These are phyloP conservation scores for Mugil cephalus DNA, from an alignment of 2,113 vertebrate species.

Conservation along the genomic window DNA sequence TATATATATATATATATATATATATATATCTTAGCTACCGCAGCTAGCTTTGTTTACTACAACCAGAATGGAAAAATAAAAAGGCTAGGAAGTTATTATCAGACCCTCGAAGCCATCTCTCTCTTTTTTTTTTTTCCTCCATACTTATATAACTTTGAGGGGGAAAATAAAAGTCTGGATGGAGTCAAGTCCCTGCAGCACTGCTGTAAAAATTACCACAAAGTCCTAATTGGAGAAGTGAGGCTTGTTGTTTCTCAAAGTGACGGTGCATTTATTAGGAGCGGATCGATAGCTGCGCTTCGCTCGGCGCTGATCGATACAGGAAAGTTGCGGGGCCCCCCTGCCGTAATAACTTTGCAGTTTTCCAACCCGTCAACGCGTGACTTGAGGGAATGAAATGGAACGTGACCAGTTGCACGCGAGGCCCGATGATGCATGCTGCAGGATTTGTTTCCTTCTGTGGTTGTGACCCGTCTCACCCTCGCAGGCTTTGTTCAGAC, in stretches of 20 bases:
- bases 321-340: slow-evolving; percentile 18
- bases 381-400: slow-evolving; percentile 10
- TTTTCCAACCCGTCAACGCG: slow-evolving; percentile 11
- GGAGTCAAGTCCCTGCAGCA: slow-evolving; percentile 12
- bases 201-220: slow-evolving; percentile 31
- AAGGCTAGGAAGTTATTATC: slow-evolving; percentile 24
- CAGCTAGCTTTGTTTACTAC: slow-evolving; percentile 13
- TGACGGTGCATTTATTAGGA: slow-evolving; percentile 61
- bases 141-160: slow-evolving; percentile 17
- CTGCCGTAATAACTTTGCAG: slow-evolving; percentile 25
- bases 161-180: slow-evolving; percentile 5
- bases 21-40: slow-evolving; percentile 19
- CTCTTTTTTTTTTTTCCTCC: slow-evolving; percentile 18
- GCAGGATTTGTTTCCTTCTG: slow-evolving; percentile 50
- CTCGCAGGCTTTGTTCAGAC: slow-evolving; percentile 68
- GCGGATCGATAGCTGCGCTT: slow-evolving; percentile 50
- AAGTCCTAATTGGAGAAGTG: slow-evolving; percentile 50
- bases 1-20: slow-evolving; percentile 35
- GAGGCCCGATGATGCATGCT: slow-evolving; percentile 5
- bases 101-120: slow-evolving; percentile 24
- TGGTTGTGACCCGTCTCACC: slow-evolving; percentile 62
- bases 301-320: slow-evolving; percentile 49
- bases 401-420: slow-evolving; percentile 7
- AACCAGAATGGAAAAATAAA: slow-evolving; percentile 25
- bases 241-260: slow-evolving; percentile 49